Evolutionary conservation across 2,888 invertebrate genomes (phyloP).

Genomic region (Platynereis dumerilii): DNA sequence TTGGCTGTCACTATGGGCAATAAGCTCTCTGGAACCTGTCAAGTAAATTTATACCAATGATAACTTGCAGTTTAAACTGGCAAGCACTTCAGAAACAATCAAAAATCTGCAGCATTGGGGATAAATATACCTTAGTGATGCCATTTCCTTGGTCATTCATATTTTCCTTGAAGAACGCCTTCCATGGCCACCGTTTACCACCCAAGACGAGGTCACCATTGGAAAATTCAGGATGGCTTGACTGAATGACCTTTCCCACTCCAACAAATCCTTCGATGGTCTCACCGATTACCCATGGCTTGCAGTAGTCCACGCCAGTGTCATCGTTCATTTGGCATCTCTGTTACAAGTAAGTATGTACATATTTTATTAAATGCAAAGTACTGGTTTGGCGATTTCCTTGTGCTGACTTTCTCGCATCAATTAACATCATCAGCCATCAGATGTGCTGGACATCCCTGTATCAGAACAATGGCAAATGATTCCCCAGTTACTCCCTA

Average conservation of each 20-base stretch:
- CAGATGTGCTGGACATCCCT: too few species aligned
- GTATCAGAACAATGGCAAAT: too few species aligned
- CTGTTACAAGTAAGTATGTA: too few species aligned
- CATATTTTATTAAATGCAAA: too few species aligned
- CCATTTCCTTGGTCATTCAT: neutral
- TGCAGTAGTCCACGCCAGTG: conserved; percentile 62
- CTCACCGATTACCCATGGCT: conserved; percentile 53
- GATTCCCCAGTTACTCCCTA: too few species aligned
- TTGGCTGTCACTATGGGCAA: conserved; percentile 29
- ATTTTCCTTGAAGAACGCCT: conserved; percentile 35
- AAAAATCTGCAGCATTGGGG: too few species aligned
- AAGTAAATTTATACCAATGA: conserved; percentile 17
- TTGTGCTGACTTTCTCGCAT: too few species aligned
- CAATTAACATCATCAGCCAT: too few species aligned
- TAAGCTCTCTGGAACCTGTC: conserved; percentile 33
- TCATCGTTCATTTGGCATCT: conserved; percentile 62
- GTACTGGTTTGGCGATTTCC: too few species aligned
- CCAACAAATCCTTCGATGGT: conserved; percentile 59
- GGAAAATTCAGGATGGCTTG: conserved; percentile 39
- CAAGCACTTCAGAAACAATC: neutral
- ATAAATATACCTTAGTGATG: neutral
- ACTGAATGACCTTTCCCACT: conserved; percentile 50
- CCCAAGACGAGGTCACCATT: conserved; percentile 48
- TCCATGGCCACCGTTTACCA: conserved; percentile 55
- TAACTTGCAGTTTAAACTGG: neutral